Evolutionary conservation across 2,113 vertebrate genomes (phyloP), one percentile per base, ranked within the genome.

Genomic region (Brevimyrus niger): DNA sequence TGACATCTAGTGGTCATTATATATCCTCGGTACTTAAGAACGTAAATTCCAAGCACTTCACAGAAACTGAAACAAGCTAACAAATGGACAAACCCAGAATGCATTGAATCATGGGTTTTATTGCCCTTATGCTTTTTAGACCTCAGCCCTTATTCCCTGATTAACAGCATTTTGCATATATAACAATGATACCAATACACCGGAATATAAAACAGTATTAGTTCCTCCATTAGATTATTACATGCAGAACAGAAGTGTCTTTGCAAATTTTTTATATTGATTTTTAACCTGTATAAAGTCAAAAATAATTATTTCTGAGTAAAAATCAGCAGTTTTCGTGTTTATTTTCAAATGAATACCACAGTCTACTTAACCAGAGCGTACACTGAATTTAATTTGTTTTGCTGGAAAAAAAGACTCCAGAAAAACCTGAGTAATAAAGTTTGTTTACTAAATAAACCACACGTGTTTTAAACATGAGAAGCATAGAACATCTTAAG

Each of bases 391-490:
- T 47, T 44, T 10, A 3, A 27, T 47, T 46, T 11, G 82, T 84
- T 46, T 69, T 69, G n/a, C n/a, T 46, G 82, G 42, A 31, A 53
- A 87, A 38, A 87, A 35, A 87, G 46, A 58, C 42, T 58, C 50
- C 31, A 21, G 15, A 23, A 88, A 65, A 73, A 73, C 21, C 58
- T 51, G 85, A 55, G 48, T 9, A 53, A 89, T 53, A 50, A n/a
- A 51, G 13, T 88, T 73, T 82, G 50, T 89, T 89, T 89, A 82
- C 69, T 89, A 50, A 51, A 88, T 69, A 80, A 89, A 89, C 38
- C 47, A 89, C 13, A 89, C 69, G 42, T 13, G 31, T 55, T 82
- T 83, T 21, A 83, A 82, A 73, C n/a, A 76, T 38, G 76, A n/a
- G 58, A 23, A 46, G 55, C 23, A 11, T 53, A 89, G 69, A 55